Evolutionary conservation across 2,113 vertebrate species (phyloP).

Genomic region (Rhea pennata): DNA sequence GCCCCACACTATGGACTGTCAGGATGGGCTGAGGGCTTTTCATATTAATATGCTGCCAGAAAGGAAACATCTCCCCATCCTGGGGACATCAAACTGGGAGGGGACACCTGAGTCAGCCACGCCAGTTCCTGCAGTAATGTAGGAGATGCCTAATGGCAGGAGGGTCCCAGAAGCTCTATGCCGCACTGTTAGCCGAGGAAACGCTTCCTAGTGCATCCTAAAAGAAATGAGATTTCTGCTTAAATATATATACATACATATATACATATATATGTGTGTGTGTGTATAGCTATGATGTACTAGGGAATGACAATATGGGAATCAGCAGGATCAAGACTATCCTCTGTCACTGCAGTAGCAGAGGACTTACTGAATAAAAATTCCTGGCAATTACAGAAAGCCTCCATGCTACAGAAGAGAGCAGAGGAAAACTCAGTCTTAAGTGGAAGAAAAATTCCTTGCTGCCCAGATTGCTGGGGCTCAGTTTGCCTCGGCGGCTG

Average conservation of each 20-base stretch:
- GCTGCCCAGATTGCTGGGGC: background rate
- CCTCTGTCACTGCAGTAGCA: background rate
- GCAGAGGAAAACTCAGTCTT: background rate
- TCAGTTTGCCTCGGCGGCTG: background rate
- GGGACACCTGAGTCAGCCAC: background rate
- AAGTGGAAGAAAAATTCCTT: background rate
- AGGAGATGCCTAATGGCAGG: background rate
- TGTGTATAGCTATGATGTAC: background rate
- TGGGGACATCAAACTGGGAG: background rate
- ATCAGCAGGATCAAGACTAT: background rate
- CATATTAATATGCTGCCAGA: background rate
- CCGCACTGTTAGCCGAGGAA: background rate
- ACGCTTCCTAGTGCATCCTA: background rate
- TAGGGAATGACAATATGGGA: background rate
- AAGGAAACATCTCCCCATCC: background rate
- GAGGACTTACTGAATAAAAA: background rate
- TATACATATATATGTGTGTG: too few relatives aligned
- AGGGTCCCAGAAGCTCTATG: background rate
- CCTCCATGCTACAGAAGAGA: background rate
- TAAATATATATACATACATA: background rate
- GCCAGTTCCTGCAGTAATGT: background rate
- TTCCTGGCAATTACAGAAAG: background rate
- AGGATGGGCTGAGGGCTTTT: background rate
- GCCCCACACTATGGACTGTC: background rate
- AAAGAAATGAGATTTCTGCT: background rate